A percentile compares a stretch with the other conserved stretches of the same genome.
phyloP scores from a whole-genome alignment of 2,888 invertebrate genomes.

The Philereme vetulata region DNA sequence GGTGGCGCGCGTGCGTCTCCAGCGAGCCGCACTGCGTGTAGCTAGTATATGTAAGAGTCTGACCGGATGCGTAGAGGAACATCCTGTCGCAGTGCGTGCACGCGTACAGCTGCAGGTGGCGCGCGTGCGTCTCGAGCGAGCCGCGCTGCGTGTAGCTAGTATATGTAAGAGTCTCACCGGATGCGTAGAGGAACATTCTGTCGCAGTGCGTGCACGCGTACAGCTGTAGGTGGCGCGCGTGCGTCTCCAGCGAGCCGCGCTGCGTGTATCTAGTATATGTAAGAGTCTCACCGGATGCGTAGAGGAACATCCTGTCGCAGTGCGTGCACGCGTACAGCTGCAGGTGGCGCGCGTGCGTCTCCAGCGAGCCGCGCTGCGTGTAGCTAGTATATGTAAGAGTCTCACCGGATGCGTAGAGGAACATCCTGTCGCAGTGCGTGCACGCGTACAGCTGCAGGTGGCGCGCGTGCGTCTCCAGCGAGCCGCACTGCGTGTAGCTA shows the following conservation, averaged over 20 bases:
- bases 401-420: constrained; percentile 54
- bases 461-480: constrained; percentile 81
- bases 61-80: constrained; percentile 58
- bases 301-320: constrained; percentile 64
- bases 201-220: constrained; percentile 84
- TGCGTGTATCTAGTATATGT: constrained; percentile 91
- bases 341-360: constrained; percentile 85
- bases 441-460: constrained; percentile 86
- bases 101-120: constrained; percentile 85
- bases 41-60: no score
- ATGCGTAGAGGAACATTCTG: constrained; percentile 64
- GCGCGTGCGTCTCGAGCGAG: constrained; percentile 86
- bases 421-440: constrained; percentile 65
- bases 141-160: constrained; percentile 90
- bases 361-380: constrained; percentile 88
- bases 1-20: constrained; percentile 67
- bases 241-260: constrained; percentile 80
- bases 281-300: constrained; percentile 47
- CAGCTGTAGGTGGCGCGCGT: constrained; percentile 77
- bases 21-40: constrained; percentile 88
- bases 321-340: constrained; percentile 86
- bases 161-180: no score
- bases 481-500: constrained; percentile 89
- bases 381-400: no score
- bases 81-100: constrained; percentile 78